Evolutionary conservation across 92 coral and sea anemone species (phyloP).

Genomic region (Paramuricea clavata): DNA sequence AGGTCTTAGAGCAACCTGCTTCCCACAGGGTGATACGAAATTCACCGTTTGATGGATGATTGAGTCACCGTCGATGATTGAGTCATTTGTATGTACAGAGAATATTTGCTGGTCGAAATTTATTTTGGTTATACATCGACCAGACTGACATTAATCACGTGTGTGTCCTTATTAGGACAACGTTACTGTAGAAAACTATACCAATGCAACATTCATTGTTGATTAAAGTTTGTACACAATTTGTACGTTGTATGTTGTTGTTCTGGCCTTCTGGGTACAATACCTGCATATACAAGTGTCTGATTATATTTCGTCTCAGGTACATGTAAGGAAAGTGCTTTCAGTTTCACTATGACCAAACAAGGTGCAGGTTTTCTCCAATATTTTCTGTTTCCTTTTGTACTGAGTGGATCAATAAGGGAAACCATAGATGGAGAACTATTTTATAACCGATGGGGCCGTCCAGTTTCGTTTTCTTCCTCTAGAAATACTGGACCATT

Average conservation of each 20-base stretch:
- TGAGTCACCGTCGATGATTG: background rate
- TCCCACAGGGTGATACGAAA: too few relatives aligned
- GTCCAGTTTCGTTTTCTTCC: too few relatives aligned
- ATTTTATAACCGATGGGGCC: too few relatives aligned
- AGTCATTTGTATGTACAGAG: background rate
- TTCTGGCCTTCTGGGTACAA: background rate
- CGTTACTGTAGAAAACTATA: background rate
- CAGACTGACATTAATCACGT: background rate
- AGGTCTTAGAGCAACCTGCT: too few relatives aligned
- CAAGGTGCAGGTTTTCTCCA: too few relatives aligned
- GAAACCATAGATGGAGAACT: too few relatives aligned
- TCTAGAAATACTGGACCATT: background rate
- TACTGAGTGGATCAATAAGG: too few relatives aligned
- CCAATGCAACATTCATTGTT: background rate
- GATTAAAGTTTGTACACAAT: background rate
- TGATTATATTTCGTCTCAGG: too few relatives aligned
- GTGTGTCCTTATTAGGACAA: background rate
- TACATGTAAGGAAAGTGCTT: too few relatives aligned
- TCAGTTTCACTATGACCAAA: too few relatives aligned
- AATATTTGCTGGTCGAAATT: background rate
- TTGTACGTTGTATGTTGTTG: background rate
- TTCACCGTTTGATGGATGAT: background rate
- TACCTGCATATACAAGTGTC: too few relatives aligned
- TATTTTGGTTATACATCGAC: background rate
- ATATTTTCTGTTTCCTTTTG: too few relatives aligned